Conservation (phyloP, 2,888 invertebrate genomes). For the Hydroisotoma schaefferi region DNA sequence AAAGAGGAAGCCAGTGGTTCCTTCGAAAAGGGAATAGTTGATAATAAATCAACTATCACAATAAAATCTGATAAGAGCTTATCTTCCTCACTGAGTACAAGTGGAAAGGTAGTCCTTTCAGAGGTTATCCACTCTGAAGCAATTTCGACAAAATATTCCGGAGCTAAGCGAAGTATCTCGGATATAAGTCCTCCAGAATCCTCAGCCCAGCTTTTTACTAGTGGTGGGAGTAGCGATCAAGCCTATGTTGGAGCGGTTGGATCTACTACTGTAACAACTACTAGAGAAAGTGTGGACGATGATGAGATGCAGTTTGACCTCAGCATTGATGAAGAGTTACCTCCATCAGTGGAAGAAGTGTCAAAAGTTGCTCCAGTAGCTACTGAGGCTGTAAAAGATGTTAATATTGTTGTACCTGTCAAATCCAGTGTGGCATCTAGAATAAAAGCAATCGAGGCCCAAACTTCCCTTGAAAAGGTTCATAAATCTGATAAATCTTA, state of each 20-base stretch:
- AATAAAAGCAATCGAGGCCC: background rate
- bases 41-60: too few relatives aligned
- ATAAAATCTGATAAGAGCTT: background rate
- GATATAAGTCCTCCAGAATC: slow-evolving; percentile 18
- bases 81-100: background rate
- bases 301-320: slow-evolving; percentile 47
- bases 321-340: slow-evolving; percentile 45
- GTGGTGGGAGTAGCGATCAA: too few relatives aligned
- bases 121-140: slow-evolving; percentile 28
- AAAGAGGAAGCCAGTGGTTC: background rate
- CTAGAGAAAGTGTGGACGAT: slow-evolving; percentile 32
- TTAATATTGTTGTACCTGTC: too few relatives aligned
- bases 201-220: too few relatives aligned
- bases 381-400: slow-evolving; percentile 23
- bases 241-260: slow-evolving; percentile 3
- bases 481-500: too few relatives aligned
- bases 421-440: slow-evolving; percentile 4
- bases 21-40: too few relatives aligned
- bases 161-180: slow-evolving; percentile 14
- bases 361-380: slow-evolving; percentile 2
- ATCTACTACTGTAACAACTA: background rate
- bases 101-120: slow-evolving; percentile 11
- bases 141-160: slow-evolving; percentile 33
- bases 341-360: slow-evolving; percentile 16
- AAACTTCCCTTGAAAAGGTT: too few relatives aligned